These are phyloP conservation scores for Muscicapa adusta DNA, from an alignment of 2,113 vertebrate species.

Conservation along the genomic window DNA sequence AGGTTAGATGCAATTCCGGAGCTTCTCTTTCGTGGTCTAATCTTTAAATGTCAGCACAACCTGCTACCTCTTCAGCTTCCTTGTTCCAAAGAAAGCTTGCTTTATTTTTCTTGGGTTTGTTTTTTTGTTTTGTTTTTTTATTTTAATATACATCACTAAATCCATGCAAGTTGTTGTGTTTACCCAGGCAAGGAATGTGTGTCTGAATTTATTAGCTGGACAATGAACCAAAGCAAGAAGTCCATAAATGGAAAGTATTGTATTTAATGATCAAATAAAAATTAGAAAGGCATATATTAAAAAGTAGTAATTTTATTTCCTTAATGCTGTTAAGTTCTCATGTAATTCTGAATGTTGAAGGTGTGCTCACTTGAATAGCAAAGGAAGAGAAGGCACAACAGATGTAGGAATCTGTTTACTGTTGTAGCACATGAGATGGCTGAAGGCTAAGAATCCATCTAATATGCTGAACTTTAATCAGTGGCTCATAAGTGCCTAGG, in stretches of 20 bases:
- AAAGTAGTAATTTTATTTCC: neutral
- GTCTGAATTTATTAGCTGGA: neutral
- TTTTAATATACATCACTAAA: neutral
- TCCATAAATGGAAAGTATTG: conserved; percentile 35
- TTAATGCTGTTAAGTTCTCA: neutral
- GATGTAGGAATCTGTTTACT: neutral
- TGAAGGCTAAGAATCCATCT: conserved; percentile 53
- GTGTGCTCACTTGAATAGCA: neutral
- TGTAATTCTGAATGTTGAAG: neutral
- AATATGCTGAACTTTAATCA: conserved; percentile 37
- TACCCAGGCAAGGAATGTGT: neutral
- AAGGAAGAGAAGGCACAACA: neutral
- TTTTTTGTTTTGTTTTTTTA: no score
- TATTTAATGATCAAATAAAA: neutral
- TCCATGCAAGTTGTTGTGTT: neutral
- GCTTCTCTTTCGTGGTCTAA: neutral
- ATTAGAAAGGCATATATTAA: neutral
- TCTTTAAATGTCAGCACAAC: neutral
- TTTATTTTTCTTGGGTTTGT: neutral
- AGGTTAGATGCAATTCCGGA: neutral
- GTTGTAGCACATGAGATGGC: conserved; percentile 6
- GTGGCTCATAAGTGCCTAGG: neutral
- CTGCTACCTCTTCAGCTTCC: neutral
- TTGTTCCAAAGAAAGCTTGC: neutral
- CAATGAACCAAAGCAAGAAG: neutral